A percentile compares a stretch with the other conserved stretches of the same genome.
Conservation (phyloP, 1,140 invertebrate species). For the Lordiphosa collinella region DNA sequence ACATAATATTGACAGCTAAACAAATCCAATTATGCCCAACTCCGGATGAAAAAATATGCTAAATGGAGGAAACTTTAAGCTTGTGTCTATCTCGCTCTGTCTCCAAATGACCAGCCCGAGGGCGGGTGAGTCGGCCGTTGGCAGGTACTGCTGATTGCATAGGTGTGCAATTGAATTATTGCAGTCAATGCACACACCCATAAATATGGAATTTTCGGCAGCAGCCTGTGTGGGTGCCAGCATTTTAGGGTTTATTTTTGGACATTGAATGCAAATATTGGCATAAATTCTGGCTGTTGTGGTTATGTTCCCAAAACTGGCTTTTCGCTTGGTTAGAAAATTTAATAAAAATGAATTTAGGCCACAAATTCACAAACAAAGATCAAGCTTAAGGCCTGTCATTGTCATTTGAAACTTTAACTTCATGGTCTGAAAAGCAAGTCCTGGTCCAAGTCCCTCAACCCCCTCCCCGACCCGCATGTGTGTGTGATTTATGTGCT, state of each 20-base stretch:
- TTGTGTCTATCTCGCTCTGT: not conserved
- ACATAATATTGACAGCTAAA: constrained; percentile 78
- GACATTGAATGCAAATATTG: constrained; percentile 77
- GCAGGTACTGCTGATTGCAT: constrained; percentile 31
- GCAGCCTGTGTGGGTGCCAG: no score
- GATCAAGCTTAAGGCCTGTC: constrained; percentile 9
- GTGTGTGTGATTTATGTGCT: constrained; percentile 71
- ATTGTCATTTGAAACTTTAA: constrained; percentile 7
- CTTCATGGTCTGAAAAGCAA: constrained; percentile 1
- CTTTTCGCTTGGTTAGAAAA: constrained; percentile 9
- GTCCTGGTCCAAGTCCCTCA: no score
- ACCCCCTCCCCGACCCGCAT: constrained; percentile 15
- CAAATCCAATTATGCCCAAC: constrained; percentile 76
- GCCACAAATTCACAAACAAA: constrained; percentile 18
- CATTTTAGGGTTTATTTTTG: constrained; percentile 76
- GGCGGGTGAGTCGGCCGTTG: constrained; percentile 1
- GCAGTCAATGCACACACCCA: constrained; percentile 73
- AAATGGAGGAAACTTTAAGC: constrained; percentile 36
- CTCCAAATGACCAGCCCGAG: constrained; percentile 30
- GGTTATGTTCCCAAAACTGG: constrained; percentile 31
- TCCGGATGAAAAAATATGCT: constrained; percentile 48
- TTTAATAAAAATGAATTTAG: constrained; percentile 19
- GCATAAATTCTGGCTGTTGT: constrained; percentile 72
- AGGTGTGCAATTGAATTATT: constrained; percentile 78
- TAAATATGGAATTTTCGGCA: constrained; percentile 74